Percentiles rank a stretch among this genome's conserved stretches.
These are phyloP conservation scores for Phocoena sinus DNA, from an alignment of 2,113 vertebrate species.

Conservation along the genomic window DNA sequence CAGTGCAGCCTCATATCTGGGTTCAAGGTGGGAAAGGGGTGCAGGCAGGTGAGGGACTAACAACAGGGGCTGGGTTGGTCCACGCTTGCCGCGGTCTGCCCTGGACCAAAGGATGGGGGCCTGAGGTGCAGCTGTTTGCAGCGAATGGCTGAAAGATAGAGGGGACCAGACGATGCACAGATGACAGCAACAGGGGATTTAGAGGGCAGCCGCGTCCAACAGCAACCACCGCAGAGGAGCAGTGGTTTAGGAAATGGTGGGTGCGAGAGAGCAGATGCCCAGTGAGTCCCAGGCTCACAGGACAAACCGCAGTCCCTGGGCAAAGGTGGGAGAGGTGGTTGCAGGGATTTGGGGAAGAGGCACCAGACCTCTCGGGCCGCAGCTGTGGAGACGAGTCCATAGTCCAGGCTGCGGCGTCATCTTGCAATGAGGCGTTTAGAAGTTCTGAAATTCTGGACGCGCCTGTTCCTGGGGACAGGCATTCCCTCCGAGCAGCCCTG, in stretches of 20 bases:
- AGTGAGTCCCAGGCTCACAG: not conserved
- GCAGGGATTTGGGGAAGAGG: not conserved
- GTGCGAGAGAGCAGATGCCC: not conserved
- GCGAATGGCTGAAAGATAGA: not conserved
- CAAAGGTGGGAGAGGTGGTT: fast-evolving
- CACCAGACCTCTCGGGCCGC: not conserved
- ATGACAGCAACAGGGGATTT: no score
- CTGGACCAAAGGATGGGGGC: not conserved
- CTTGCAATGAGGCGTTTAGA: not conserved
- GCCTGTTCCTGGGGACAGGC: no score
- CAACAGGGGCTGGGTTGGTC: not conserved
- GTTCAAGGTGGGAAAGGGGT: not conserved
- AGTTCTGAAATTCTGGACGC: not conserved
- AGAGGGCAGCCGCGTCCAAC: not conserved
- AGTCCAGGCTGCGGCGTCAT: not conserved
- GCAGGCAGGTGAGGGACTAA: not conserved
- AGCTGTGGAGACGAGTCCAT: not conserved
- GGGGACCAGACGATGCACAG: not conserved
- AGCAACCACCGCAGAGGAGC: not conserved
- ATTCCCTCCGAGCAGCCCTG: not conserved
- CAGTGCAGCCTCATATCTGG: fast-evolving
- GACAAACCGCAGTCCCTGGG: not conserved
- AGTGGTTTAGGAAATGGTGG: not conserved
- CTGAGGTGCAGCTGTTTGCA: not conserved
- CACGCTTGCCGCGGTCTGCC: not conserved